Evolutionary conservation across 2,888 invertebrate genomes (phyloP).

Genomic region (Acleris emargana): DNA sequence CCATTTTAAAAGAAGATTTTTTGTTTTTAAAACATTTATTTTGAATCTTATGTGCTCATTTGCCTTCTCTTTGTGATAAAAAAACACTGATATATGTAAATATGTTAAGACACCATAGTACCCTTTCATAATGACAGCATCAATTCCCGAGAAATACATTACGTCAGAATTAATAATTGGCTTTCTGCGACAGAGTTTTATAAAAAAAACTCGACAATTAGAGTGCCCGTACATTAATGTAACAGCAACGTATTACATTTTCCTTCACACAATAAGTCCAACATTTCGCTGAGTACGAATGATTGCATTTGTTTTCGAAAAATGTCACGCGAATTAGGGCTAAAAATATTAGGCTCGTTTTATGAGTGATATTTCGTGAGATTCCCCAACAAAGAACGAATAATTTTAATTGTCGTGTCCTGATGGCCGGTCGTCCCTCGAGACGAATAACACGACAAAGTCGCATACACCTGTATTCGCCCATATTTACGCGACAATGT

Average conservation of each 20-base stretch:
- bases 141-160: too few relatives aligned
- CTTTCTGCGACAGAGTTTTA: too few relatives aligned
- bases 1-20: too few relatives aligned
- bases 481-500: constrained; percentile 28
- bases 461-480: constrained; percentile 15
- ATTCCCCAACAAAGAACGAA: constrained; percentile 44
- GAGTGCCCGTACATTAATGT: too few relatives aligned
- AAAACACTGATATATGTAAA: too few relatives aligned
- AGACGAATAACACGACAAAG: constrained; percentile 44
- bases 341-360: constrained; percentile 60
- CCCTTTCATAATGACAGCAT: too few relatives aligned
- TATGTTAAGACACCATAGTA: too few relatives aligned
- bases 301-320: constrained; percentile 71
- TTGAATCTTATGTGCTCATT: too few relatives aligned
- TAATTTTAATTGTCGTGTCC: constrained; percentile 46
- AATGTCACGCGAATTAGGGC: constrained; percentile 54
- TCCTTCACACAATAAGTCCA: background rate
- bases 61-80: too few relatives aligned
- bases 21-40: too few relatives aligned
- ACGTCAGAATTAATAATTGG: too few relatives aligned
- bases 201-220: too few relatives aligned
- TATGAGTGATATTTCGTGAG: constrained; percentile 43
- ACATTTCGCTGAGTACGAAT: constrained; percentile 60
- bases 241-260: background rate
- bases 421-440: constrained; percentile 47